A percentile compares a stretch with the other conserved stretches of the same genome.
phyloP scores from a whole-genome alignment of 1,140 invertebrate species.

The Tetramorium simillimum region DNA sequence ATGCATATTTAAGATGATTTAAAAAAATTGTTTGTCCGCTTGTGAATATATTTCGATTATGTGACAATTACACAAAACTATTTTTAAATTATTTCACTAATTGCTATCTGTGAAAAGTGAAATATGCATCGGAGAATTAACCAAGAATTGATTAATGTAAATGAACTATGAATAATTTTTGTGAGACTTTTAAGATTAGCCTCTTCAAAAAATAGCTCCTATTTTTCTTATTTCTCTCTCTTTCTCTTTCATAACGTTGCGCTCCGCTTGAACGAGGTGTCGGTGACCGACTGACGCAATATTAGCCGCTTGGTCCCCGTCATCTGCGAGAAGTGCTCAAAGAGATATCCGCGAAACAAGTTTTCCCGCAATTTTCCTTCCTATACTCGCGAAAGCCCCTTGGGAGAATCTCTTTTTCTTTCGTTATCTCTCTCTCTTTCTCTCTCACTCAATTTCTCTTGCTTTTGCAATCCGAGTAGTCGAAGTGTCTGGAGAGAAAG shows the following conservation, averaged over 20 bases:
- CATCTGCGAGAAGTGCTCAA: constrained; percentile 81
- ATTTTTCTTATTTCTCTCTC: constrained; percentile 46
- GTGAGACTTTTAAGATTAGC: neutral
- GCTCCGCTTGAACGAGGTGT: constrained; percentile 50
- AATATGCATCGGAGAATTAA: constrained; percentile 5
- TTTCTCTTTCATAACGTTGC: neutral
- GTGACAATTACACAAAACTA: neutral
- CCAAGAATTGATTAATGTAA: neutral
- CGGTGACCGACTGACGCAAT: constrained; percentile 73
- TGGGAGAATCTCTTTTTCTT: constrained; percentile 49
- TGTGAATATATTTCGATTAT: neutral
- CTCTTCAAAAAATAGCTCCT: neutral
- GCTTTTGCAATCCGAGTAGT: constrained; percentile 20
- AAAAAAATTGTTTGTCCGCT: neutral
- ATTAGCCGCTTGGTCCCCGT: constrained; percentile 72
- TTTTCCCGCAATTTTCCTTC: constrained; percentile 79
- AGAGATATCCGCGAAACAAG: constrained; percentile 81
- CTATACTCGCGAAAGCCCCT: constrained; percentile 56
- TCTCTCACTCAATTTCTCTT: constrained; percentile 31
- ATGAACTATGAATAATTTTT: neutral
- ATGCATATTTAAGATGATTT: neutral
- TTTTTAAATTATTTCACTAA: too few relatives aligned
- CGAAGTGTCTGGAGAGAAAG: constrained; percentile 10
- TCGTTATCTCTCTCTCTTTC: neutral
- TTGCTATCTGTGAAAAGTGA: neutral